Base-by-base conservation (phyloP, 2,888 invertebrate species). In the Orthosia cruda region DNA sequence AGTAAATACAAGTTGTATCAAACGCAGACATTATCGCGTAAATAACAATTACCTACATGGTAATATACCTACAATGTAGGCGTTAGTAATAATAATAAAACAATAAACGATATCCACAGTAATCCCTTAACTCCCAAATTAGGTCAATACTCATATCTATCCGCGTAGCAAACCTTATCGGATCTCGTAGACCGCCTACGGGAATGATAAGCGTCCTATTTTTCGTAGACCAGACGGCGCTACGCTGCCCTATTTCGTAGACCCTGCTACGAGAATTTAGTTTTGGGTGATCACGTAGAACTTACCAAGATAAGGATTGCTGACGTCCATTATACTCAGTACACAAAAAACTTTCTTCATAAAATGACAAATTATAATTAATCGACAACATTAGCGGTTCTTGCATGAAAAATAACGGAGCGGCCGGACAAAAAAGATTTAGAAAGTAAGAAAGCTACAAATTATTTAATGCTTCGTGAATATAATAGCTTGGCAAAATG, bases 391-490 rank as follows among this genome's bases (percentile, higher is more conserved):
- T 83, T 65, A 69, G 80, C 73, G 74, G 23, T 32, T 62, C 70
- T 65, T 55, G 64, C 55, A 75, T 74, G 74, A 83, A 83, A 80
- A 68, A 80, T 76, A 65, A 26, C 50, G 57, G 54, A 64, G n/a
- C 20, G 66, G 23, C 20, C 23, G 23, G 52, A 84, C 72, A 78
- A 81, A 63, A 61, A 66, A 58, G 20, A 61, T 65, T 76, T 87
- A 87, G 85, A 87, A 87, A 87, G 85, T 80, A 63, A 52, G 68
- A 77, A 72, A 80, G 74, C 61, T 54, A 59, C 13, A 57, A 70
- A 81, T 71, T 45, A 72, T 72, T 70, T 4, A 71, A 69, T 69
- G 18, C 57, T 67, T 64, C n/a, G 67, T 67, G 70, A 73, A 61
- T 75, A 62, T 50, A 66, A 73, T 32, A 80, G 64, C 59, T 81